Evolutionary conservation across 2,797 vertebrate genomes (phyloP).

Genomic region (Cephalopachus bancanus): DNA sequence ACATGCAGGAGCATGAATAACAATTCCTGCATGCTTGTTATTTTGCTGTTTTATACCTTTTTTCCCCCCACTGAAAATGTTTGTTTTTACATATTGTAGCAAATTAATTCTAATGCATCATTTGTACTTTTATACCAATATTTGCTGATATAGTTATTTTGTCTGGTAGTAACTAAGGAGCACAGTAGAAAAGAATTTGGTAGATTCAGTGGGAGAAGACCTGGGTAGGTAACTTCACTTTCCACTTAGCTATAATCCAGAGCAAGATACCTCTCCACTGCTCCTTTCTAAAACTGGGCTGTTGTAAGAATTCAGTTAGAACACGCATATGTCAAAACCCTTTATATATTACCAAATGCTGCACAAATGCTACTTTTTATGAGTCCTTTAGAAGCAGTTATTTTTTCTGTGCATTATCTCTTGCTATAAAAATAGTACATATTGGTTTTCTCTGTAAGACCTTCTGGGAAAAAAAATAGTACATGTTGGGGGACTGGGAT

Average conservation of each 20-base stretch:
- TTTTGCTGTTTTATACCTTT: neutral
- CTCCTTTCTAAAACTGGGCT: slow-evolving; percentile 16
- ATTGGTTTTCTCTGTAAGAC: neutral
- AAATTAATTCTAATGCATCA: slow-evolving; percentile 15
- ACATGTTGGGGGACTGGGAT: neutral
- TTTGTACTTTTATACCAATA: neutral
- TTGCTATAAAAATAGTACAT: neutral
- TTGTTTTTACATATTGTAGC: neutral
- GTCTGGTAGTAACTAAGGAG: neutral
- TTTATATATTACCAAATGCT: slow-evolving; percentile 16
- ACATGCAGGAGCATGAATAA: neutral
- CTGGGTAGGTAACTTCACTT: neutral
- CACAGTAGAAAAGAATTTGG: neutral
- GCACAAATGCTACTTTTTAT: neutral
- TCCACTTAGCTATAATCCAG: neutral
- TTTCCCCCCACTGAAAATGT: neutral
- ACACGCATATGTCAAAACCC: neutral
- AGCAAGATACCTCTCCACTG: neutral
- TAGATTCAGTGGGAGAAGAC: neutral
- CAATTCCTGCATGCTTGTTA: neutral
- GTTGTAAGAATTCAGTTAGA: neutral
- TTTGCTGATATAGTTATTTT: neutral
- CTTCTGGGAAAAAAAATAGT: too few relatives aligned
- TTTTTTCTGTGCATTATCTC: neutral
- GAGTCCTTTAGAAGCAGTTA: neutral